Conservation (phyloP, 2,888 invertebrate genomes). For the Mamestra brassicae region DNA sequence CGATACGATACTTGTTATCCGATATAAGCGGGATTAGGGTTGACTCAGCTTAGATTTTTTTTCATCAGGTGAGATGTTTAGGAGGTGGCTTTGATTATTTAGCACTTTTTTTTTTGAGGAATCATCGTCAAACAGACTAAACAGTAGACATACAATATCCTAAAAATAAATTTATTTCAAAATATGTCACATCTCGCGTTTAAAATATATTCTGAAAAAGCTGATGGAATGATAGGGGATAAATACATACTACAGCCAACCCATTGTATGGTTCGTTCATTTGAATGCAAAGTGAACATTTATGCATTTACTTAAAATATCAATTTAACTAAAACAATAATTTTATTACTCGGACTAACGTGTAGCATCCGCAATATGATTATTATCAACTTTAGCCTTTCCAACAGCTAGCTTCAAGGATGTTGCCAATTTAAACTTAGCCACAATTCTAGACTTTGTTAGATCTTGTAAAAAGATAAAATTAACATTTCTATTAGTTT, state of each 20-base stretch:
- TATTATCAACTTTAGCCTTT: constrained; percentile 60
- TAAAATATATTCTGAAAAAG: too few species aligned
- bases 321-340: constrained; percentile 7
- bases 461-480: constrained; percentile 57
- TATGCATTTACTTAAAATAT: constrained; percentile 14
- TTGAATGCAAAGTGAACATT: not conserved
- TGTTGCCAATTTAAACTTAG: constrained; percentile 54
- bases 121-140: too few species aligned
- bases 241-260: too few species aligned
- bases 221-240: too few species aligned
- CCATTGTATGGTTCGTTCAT: not conserved
- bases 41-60: constrained; percentile 16
- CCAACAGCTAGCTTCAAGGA: constrained; percentile 54
- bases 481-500: constrained; percentile 57
- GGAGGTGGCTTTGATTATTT: too few species aligned
- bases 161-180: too few species aligned
- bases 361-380: constrained; percentile 50
- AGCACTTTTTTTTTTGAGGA: too few species aligned
- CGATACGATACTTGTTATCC: constrained; percentile 69
- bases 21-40: constrained; percentile 64
- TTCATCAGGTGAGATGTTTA: too few species aligned
- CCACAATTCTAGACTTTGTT: constrained; percentile 46
- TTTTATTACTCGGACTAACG: not conserved
- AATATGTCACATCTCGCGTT: too few species aligned
- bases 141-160: too few species aligned